A percentile compares a stretch with the other conserved stretches of the same genome.
phyloP scores from a whole-genome alignment of 1,140 invertebrate species.

The Campoletis sonorensis region DNA sequence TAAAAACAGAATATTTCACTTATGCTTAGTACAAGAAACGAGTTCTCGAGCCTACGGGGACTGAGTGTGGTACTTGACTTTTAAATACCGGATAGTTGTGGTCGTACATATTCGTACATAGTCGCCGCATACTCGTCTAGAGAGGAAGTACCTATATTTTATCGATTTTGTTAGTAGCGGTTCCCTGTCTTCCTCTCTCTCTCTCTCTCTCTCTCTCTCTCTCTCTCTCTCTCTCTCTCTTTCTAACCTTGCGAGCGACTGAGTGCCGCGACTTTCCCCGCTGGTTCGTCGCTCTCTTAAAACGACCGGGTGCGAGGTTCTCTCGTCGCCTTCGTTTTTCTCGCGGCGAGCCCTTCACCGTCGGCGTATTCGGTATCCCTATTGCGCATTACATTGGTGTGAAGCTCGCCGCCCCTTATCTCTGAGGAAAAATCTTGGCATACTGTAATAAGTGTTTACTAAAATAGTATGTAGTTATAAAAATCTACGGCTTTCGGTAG shows the following conservation, averaged over 20 bases:
- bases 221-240: slow-evolving; percentile 17
- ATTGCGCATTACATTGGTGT: not conserved
- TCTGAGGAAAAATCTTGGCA: slow-evolving; percentile 28
- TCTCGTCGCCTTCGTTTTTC: not conserved
- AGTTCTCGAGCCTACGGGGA: not conserved
- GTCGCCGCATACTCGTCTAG: not conserved
- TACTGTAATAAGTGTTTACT: not conserved
- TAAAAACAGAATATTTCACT: not conserved
- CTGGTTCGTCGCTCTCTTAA: slow-evolving; percentile 41
- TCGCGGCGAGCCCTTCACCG: slow-evolving; percentile 11
- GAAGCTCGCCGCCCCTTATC: slow-evolving; percentile 26
- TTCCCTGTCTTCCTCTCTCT: slow-evolving; percentile 18
- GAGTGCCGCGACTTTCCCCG: slow-evolving; percentile 51
- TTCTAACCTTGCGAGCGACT: slow-evolving; percentile 31
- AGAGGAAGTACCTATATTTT: slow-evolving; percentile 18
- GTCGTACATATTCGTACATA: not conserved
- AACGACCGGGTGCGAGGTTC: slow-evolving; percentile 39
- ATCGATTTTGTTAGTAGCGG: slow-evolving; percentile 28
- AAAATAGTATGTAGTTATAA: not conserved
- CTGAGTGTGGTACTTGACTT: slow-evolving; percentile 36
- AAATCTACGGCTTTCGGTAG: not conserved
- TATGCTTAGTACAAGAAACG: not conserved
- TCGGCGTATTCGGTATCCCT: slow-evolving; percentile 33
- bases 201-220: slow-evolving; percentile 4
- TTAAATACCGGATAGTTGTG: slow-evolving; percentile 52